phyloP scores from a whole-genome alignment of 2,113 vertebrate species.

The Malurus alboscapulatus region DNA sequence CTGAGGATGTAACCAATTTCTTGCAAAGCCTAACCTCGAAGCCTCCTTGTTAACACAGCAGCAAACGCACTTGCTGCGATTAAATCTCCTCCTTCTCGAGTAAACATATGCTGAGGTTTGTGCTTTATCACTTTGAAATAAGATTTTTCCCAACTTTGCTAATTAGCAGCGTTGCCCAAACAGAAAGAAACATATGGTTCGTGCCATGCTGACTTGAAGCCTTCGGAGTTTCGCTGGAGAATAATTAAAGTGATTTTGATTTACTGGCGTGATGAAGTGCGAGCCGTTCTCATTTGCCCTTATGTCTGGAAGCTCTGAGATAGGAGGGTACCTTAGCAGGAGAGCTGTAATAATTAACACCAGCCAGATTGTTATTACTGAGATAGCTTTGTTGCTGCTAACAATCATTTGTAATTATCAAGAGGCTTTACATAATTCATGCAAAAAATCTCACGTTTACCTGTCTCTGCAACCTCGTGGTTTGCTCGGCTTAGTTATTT shows the following conservation, averaged over 20 bases:
- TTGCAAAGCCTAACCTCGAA: neutral
- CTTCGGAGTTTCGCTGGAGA: conserved; percentile 12
- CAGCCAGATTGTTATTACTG: conserved; percentile 25
- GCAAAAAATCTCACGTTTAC: neutral
- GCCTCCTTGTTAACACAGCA: neutral
- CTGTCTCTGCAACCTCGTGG: neutral
- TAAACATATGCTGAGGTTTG: conserved; percentile 26
- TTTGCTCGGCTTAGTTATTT: neutral
- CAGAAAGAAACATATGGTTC: conserved; percentile 13
- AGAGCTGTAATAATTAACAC: conserved; percentile 28
- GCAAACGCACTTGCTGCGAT: neutral
- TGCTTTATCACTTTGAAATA: conserved; percentile 16
- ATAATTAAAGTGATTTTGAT: conserved; percentile 57
- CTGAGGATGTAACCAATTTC: neutral
- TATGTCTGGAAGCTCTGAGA: neutral
- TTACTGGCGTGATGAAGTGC: neutral
- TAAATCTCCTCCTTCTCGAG: neutral
- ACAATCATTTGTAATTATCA: conserved; percentile 31
- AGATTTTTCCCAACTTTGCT: neutral
- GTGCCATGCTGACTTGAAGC: conserved; percentile 22
- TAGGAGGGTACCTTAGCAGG: neutral
- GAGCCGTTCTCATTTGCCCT: neutral
- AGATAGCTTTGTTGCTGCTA: neutral
- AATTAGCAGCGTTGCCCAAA: neutral
- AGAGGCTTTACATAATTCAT: conserved; percentile 4